Conservation (phyloP, 2,113 vertebrate species). For the Gobio gobio region DNA sequence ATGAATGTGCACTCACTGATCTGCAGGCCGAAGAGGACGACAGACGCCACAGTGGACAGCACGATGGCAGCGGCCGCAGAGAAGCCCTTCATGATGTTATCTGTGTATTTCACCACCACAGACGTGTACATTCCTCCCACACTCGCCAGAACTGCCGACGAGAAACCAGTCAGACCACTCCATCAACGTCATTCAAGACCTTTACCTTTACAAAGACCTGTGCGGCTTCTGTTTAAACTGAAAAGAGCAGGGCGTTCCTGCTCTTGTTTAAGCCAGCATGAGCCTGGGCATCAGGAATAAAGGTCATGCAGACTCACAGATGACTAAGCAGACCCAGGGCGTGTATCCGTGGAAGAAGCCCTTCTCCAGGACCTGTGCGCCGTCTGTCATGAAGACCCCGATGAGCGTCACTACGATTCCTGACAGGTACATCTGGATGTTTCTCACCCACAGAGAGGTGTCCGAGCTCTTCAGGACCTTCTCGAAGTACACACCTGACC, state of each 20-base stretch:
- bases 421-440: constrained; percentile 98
- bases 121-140: constrained; percentile 96
- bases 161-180: neutral
- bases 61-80: constrained; percentile 94
- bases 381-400: constrained; percentile 85
- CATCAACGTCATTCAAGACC: neutral
- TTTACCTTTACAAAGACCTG: neutral
- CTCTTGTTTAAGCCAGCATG: neutral
- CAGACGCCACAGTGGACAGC: constrained; percentile 94
- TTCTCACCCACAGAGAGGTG: constrained; percentile 97
- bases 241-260: neutral
- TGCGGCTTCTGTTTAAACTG: neutral
- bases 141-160: constrained; percentile 85
- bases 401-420: constrained; percentile 88
- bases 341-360: constrained; percentile 97
- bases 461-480: constrained; percentile 97
- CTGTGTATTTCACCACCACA: constrained; percentile 95
- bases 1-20: constrained; percentile 84
- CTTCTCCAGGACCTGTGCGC: constrained; percentile 83
- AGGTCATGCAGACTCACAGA: constrained; percentile 79
- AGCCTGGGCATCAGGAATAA: neutral
- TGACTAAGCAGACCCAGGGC: constrained; percentile 86
- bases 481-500: constrained; percentile 95
- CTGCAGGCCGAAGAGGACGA: constrained; percentile 91
- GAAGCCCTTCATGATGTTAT: constrained; percentile 99